Evolutionary conservation across 2,888 invertebrate genomes (phyloP).

Genomic region (Trachelus stipa): DNA sequence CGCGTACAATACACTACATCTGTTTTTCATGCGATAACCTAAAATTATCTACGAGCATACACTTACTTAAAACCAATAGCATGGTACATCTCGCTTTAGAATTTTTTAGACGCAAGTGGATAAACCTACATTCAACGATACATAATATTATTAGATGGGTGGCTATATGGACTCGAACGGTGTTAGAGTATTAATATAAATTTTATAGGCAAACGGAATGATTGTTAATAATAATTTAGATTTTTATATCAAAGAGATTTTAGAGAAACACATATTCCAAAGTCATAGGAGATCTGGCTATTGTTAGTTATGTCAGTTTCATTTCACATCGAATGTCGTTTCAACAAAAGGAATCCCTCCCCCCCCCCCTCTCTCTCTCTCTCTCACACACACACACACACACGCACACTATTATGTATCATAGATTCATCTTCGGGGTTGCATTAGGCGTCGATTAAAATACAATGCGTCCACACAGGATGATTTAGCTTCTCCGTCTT

Average conservation of each 20-base stretch:
- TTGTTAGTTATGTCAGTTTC: constrained; percentile 31
- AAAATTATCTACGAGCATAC: background rate
- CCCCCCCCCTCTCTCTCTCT: too few species aligned
- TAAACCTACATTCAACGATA: constrained; percentile 12
- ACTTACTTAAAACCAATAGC: background rate
- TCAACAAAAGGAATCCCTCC: background rate
- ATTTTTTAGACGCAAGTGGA: background rate
- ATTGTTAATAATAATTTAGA: constrained; percentile 39
- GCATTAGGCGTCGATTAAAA: background rate
- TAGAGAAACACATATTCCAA: constrained; percentile 28
- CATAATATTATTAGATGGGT: constrained; percentile 26
- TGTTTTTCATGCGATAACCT: background rate
- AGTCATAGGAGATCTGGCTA: constrained; percentile 22
- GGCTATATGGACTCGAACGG: constrained; percentile 21
- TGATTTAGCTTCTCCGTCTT: background rate
- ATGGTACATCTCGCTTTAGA: constrained; percentile 7
- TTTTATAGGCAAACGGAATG: constrained; percentile 46
- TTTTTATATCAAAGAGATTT: constrained; percentile 37
- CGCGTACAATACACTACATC: background rate
- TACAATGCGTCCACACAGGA: background rate
- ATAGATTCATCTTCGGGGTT: background rate
- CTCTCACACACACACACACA: too few species aligned
- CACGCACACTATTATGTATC: background rate
- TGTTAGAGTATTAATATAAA: constrained; percentile 29
- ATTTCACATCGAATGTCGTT: background rate